Evolutionary conservation across 2,888 invertebrate genomes (phyloP).

Genomic region (Microctonus aethiopoides): DNA sequence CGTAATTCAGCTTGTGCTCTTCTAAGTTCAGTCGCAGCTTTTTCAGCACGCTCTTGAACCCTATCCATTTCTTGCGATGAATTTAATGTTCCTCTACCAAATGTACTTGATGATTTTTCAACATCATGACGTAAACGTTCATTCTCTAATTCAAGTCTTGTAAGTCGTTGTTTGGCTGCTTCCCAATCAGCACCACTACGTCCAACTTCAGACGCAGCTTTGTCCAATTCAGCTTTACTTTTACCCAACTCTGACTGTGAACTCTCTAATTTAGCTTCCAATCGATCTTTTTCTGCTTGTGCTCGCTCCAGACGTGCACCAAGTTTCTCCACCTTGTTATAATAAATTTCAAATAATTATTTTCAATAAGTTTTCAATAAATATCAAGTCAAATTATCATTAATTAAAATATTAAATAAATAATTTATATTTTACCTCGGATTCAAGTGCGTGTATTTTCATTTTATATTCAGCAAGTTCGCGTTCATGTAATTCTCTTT

Average conservation of each 20-base stretch:
- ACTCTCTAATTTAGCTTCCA: slow-evolving; percentile 91
- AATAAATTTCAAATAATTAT: slow-evolving; percentile 15
- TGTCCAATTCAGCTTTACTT: slow-evolving; percentile 93
- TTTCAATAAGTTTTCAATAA: too few species aligned
- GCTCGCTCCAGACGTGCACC: slow-evolving; percentile 89
- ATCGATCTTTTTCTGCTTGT: slow-evolving; percentile 88
- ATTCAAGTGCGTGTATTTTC: slow-evolving; percentile 90
- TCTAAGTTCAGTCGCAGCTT: slow-evolving; percentile 84
- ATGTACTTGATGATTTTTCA: slow-evolving; percentile 85
- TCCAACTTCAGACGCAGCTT: slow-evolving; percentile 89
- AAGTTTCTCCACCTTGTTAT: slow-evolving; percentile 78
- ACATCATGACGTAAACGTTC: slow-evolving; percentile 88
- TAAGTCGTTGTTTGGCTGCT: slow-evolving; percentile 83
- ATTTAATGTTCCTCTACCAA: slow-evolving; percentile 83
- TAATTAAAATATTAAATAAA: too few species aligned
- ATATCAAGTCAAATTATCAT: too few species aligned
- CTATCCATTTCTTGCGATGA: slow-evolving; percentile 86
- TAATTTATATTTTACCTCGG: slow-evolving; percentile 70
- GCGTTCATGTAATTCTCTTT: slow-evolving; percentile 91
- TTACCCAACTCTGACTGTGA: slow-evolving; percentile 94
- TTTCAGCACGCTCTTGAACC: slow-evolving; percentile 87
- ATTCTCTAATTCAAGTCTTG: slow-evolving; percentile 89
- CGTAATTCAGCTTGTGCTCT: slow-evolving; percentile 90
- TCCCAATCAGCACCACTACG: slow-evolving; percentile 92
- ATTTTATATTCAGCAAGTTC: slow-evolving; percentile 95